Evolutionary conservation across 1,140 invertebrate species (phyloP).

Genomic region (Melitaea cinxia): DNA sequence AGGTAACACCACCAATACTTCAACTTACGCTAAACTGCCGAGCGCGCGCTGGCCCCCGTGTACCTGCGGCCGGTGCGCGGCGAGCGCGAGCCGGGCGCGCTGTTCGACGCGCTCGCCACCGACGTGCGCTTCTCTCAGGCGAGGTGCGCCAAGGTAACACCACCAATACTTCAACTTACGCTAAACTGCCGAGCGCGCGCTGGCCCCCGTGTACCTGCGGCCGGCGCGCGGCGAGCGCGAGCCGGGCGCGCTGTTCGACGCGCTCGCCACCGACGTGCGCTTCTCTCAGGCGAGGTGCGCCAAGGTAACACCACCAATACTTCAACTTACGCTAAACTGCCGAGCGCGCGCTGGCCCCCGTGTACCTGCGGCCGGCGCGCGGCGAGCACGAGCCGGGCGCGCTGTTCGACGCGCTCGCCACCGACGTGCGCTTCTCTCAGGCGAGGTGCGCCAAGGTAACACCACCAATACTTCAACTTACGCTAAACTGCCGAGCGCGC

Average conservation of each 20-base stretch:
- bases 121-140: conserved; percentile 88
- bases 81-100: conserved; percentile 76
- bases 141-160: conserved; percentile 87
- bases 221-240: conserved; percentile 83
- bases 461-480: no score
- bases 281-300: conserved; percentile 92
- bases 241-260: conserved; percentile 66
- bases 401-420: conserved; percentile 64
- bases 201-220: conserved; percentile 58
- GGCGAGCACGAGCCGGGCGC: conserved; percentile 79
- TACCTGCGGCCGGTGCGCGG: conserved; percentile 82
- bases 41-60: conserved; percentile 55
- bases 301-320: conserved; percentile 84
- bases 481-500: conserved; percentile 62
- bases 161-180: no score
- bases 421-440: conserved; percentile 87
- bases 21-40: no score
- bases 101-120: conserved; percentile 66
- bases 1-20: no score
- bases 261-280: conserved; percentile 77
- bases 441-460: conserved; percentile 90
- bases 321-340: no score
- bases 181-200: conserved; percentile 63
- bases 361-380: conserved; percentile 80
- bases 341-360: conserved; percentile 51